Conservation (phyloP, 2,888 invertebrate genomes). For the Chelonus formosanus region DNA sequence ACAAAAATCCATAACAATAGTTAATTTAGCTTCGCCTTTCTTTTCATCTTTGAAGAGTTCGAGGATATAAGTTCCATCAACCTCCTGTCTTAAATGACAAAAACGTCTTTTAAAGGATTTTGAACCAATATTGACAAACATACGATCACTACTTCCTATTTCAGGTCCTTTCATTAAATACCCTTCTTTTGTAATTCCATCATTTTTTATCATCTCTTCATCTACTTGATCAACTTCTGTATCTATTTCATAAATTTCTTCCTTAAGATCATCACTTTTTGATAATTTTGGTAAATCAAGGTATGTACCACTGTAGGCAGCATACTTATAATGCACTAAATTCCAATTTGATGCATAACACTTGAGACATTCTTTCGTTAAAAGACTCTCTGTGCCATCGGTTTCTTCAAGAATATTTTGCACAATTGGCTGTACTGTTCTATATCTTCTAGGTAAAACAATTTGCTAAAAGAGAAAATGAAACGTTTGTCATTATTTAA, state of each 20-base stretch:
- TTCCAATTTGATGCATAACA: slow-evolving; percentile 90
- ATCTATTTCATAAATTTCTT: slow-evolving; percentile 91
- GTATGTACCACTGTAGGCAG: slow-evolving; percentile 86
- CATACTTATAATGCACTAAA: slow-evolving; percentile 91
- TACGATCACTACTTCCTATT: slow-evolving; percentile 85
- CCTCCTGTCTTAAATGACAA: slow-evolving; percentile 88
- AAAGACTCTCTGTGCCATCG: slow-evolving; percentile 69
- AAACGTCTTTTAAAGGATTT: slow-evolving; percentile 92
- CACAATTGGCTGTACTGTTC: slow-evolving; percentile 76
- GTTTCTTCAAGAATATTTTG: slow-evolving; percentile 66
- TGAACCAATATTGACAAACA: slow-evolving; percentile 90
- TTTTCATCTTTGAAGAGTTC: slow-evolving; percentile 94
- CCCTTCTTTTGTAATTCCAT: slow-evolving; percentile 88
- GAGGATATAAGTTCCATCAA: slow-evolving; percentile 89
- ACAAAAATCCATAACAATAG: slow-evolving; percentile 94
- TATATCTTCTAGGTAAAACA: slow-evolving; percentile 79
- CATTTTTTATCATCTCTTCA: slow-evolving; percentile 74
- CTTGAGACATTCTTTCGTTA: slow-evolving; percentile 75
- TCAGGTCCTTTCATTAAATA: slow-evolving; percentile 92
- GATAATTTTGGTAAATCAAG: slow-evolving; percentile 81
- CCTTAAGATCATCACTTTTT: slow-evolving; percentile 72
- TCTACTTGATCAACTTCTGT: slow-evolving; percentile 84
- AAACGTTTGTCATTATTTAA: not conserved
- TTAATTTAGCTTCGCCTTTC: slow-evolving; percentile 88
- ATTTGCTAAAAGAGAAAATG: slow-evolving; percentile 72